These are phyloP conservation scores for Phymastichus coffea DNA, from an alignment of 1,140 invertebrate species.

Conservation along the genomic window DNA sequence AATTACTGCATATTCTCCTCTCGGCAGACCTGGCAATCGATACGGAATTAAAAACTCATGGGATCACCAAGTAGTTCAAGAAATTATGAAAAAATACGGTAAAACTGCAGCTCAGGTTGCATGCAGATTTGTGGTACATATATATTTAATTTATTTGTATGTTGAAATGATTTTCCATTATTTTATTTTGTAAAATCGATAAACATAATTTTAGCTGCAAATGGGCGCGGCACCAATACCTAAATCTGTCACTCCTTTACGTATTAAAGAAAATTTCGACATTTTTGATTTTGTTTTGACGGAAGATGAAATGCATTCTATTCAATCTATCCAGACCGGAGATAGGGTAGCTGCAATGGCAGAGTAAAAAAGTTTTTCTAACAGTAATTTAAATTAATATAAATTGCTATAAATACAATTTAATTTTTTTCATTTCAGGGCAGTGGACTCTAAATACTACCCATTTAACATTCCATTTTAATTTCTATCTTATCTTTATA, in stretches of 20 bases:
- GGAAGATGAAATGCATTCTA: constrained; percentile 60
- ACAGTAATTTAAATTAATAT: constrained; percentile 1
- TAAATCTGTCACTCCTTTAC: constrained; percentile 68
- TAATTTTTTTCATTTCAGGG: constrained; percentile 36
- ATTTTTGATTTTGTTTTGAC: constrained; percentile 72
- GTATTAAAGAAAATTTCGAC: constrained; percentile 73
- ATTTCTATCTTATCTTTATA: background rate
- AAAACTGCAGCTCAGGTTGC: constrained; percentile 71
- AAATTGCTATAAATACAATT: constrained; percentile 5
- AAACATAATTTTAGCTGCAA: no score
- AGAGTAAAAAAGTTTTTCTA: constrained; percentile 36
- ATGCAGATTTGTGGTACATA: constrained; percentile 65
- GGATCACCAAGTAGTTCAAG: constrained; percentile 59
- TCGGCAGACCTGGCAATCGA: constrained; percentile 60
- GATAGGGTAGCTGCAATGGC: constrained; percentile 31
- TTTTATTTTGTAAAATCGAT: no score
- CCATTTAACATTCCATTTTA: constrained; percentile 43
- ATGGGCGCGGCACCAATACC: constrained; percentile 61
- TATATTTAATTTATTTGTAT: no score
- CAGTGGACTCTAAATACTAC: constrained; percentile 37
- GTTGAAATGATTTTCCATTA: no score
- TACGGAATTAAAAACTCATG: constrained; percentile 37
- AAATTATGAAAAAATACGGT: constrained; percentile 63
- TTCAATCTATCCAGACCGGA: constrained; percentile 37
- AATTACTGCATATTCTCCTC: constrained; percentile 78